Base-by-base conservation (phyloP, 2,888 invertebrate genomes). In the Amblyjoppa proteus region DNA sequence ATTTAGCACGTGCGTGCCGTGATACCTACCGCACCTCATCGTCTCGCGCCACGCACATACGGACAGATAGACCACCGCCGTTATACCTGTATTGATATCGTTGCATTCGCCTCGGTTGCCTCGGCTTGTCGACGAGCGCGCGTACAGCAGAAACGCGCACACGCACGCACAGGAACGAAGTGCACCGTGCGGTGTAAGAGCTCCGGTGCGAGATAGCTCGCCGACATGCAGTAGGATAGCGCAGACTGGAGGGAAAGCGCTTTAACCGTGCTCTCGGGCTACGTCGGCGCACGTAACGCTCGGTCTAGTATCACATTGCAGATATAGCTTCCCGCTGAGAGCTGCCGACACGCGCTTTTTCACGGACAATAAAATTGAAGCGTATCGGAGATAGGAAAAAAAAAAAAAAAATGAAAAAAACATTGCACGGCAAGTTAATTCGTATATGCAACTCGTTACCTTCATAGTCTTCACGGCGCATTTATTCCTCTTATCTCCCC, bases 1-100 rank as follows among this genome's bases (percentile, higher is more conserved):
- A 90, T 90, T 90, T 88, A 89, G 88, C 90, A 89, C 89, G 90
- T 89, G 91, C 90, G 88, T 90, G 87, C 88, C 83, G 84, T 80
- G 87, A 85, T 87, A 88, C 79, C 86, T 84, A 89, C 88, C 83
- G 87, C 88, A 82, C 88, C 84, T 76, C 61, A 34, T 64, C 64
- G 85, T 87, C 74, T 84, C 86, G 81, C 84, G 68, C 81, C 84
- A 71, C 81, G 70, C 73, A 71, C 70, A 76, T 58, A 69, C n/a
- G 69, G 16, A 74, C 11, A 53, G 20, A 34, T 45, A 53, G 13
- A 64, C 34, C 61, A 16, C 34, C 16, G 13, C 0, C 34, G 4
- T 11, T 64, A 64, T 64, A 64, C 61, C 61, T 64, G 61, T 79
- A 71, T 70, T 34, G 20, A 25, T 71, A 45, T 64, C 53, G 66